Conservation (phyloP, 2,797 vertebrate species). For the Anguilla megastoma region DNA sequence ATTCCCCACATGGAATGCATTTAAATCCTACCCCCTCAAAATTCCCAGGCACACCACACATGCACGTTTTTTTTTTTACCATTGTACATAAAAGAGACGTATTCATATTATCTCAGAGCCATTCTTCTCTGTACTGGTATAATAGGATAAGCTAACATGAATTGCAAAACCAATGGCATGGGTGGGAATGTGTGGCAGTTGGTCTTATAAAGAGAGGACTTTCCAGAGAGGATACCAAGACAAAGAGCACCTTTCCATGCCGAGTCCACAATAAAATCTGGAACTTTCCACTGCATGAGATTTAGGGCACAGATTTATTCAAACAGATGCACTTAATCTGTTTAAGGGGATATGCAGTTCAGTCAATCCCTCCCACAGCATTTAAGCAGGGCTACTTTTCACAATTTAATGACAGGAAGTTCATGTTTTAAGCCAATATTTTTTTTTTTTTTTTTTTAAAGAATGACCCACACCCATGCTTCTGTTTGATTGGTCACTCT, state of each 20-base stretch:
- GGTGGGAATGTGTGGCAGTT: conserved; percentile 39
- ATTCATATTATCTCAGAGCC: not conserved
- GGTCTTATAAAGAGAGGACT: conserved; percentile 41
- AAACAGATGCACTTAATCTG: not conserved
- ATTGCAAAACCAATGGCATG: not conserved
- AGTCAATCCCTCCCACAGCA: not conserved
- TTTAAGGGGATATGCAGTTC: not conserved
- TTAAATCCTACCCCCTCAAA: not conserved
- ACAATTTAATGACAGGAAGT: not conserved
- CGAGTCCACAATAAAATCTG: conserved; percentile 56
- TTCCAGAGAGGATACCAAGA: conserved; percentile 1
- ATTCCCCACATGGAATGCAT: not conserved
- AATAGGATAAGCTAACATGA: not conserved
- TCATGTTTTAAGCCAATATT: not conserved
- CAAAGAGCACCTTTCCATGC: conserved; percentile 31
- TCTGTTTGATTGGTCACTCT: not conserved
- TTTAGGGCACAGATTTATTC: conserved; percentile 48
- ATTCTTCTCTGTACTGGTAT: not conserved
- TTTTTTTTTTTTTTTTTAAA: not conserved
- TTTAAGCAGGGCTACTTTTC: not conserved
- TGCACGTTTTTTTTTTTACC: not conserved
- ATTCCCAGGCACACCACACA: not conserved
- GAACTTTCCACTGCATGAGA: conserved; percentile 51
- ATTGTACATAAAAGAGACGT: not conserved
- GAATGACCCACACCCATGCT: not conserved